Evolutionary conservation across 2,113 vertebrate species (phyloP), one percentile per base, ranked within the genome.

Genomic region (Calypte anna): DNA sequence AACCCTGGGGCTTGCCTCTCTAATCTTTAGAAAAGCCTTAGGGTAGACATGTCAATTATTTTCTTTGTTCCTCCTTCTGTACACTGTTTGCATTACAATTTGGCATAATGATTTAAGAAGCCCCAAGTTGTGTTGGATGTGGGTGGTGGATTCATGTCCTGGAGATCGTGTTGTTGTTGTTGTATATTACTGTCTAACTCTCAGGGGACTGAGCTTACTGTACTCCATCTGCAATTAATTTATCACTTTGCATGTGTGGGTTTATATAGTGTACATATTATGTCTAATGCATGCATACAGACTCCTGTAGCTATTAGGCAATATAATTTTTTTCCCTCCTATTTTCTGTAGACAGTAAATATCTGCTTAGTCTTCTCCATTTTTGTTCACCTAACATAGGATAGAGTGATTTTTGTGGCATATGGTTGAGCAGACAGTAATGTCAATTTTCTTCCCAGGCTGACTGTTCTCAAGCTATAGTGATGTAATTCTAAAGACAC

Each of bases 21-120:
- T 92, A 96, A 95, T 97, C 87, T 96, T 92, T 91, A 50, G 62
- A 80, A 85, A 9, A 58, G 58, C 93, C 90, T 83, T 88, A 61
- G 90, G 93, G 63, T 61, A 94, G 72, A 59, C 59, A 85, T 0
- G 1, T 76, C 80, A 91, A 82, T 93, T 95, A 93, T 96, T 93
- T 96, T 74, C 90, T 97, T 96, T 96, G 90, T 96, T 97, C 57
- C 40, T 75, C 68, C 31, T 92, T 82, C 14, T 30, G 79, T 85
- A 85, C 69, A 92, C 88, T 91, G 93, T 85, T 88, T 86, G 57
- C 78, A 82, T 94, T 97, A 92, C 57, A 59, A 75, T 96, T 86
- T 84, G 70, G 80, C 79, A 88, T 73, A 94, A 96, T 91, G 87
- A 90, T 94, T 95, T 91, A 91, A 95, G 83, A 92, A 96, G 43